Conservation (phyloP, 2,888 invertebrate genomes). For the Leptopterna dolabrata region DNA sequence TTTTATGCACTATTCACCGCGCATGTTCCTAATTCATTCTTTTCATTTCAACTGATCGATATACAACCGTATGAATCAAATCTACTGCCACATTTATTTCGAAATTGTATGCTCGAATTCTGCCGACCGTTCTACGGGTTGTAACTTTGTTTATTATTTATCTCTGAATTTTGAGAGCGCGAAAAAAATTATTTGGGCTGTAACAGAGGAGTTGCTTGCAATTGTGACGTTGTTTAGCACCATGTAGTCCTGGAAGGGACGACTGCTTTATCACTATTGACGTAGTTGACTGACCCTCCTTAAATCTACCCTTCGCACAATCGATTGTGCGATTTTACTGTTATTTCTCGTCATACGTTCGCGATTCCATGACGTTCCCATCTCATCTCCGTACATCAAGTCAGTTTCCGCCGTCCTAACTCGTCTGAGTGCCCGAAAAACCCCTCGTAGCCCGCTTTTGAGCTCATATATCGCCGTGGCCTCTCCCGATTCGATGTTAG, state of each 20-base stretch:
- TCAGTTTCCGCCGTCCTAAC: neutral
- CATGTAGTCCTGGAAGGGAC: constrained; percentile 33
- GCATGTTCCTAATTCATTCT: constrained; percentile 60
- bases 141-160: neutral
- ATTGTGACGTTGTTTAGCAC: constrained; percentile 21
- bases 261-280: constrained; percentile 61
- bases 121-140: neutral
- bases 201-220: neutral
- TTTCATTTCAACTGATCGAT: constrained; percentile 59
- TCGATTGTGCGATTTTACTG: constrained; percentile 40
- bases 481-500: neutral
- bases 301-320: constrained; percentile 56
- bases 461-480: neutral
- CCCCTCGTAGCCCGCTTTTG: neutral
- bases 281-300: constrained; percentile 63
- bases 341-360: neutral
- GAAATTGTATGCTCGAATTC: constrained; percentile 16
- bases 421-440: neutral
- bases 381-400: neutral
- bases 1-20: constrained; percentile 52
- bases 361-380: neutral
- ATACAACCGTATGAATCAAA: constrained; percentile 57
- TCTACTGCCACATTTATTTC: constrained; percentile 30
- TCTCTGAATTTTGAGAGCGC: neutral
- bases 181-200: neutral